Conservation (phyloP, 2,888 invertebrate species). For the Orchesella flavescens region DNA sequence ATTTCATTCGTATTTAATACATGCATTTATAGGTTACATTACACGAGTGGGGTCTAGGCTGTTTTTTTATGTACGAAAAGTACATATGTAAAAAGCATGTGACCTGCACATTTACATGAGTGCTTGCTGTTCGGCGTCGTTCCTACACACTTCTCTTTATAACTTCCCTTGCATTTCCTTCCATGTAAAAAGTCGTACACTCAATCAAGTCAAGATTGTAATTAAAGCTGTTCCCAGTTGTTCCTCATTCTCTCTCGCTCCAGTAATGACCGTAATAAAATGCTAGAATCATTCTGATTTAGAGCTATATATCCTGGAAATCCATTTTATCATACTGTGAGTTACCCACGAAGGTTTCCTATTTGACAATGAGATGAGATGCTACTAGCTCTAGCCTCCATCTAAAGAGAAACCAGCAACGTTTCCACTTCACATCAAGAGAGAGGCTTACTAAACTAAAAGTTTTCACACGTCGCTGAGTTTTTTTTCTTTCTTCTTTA, state of each 20-base stretch:
- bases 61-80: too few species aligned
- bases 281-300: slow-evolving; percentile 24
- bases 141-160: neutral
- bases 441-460: slow-evolving; percentile 12
- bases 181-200: slow-evolving; percentile 1
- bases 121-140: too few species aligned
- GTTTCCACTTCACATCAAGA: slow-evolving; percentile 13
- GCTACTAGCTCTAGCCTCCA: neutral
- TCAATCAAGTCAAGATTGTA: slow-evolving; percentile 40
- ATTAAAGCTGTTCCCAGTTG: slow-evolving; percentile 43
- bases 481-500: neutral
- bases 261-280: slow-evolving; percentile 25
- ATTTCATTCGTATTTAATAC: neutral
- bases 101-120: too few species aligned
- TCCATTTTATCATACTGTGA: slow-evolving; percentile 1
- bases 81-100: too few species aligned
- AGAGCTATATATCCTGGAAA: slow-evolving; percentile 17
- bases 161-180: neutral
- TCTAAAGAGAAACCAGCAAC: neutral
- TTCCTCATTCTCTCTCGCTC: slow-evolving; percentile 21
- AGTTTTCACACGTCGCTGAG: slow-evolving; percentile 38
- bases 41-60: too few species aligned
- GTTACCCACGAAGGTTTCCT: neutral
- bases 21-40: neutral
- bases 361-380: neutral